Conservation (phyloP, 2,113 vertebrate genomes). For the Oncorhynchus clarkii region DNA sequence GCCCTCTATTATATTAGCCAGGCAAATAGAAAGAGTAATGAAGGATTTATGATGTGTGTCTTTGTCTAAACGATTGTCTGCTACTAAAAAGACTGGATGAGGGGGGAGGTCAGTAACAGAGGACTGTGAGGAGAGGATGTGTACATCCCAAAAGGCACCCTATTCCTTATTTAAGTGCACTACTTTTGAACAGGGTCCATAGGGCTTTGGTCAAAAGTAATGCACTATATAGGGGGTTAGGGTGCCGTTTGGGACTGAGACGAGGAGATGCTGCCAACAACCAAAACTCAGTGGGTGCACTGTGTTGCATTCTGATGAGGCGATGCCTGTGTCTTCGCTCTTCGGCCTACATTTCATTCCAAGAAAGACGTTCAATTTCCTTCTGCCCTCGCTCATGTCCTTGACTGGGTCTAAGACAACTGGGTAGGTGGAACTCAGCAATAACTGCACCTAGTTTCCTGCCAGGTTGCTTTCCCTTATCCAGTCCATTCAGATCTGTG, state of each 20-base stretch:
- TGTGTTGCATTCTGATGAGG: conserved; percentile 55
- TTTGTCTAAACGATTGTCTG: conserved; percentile 35
- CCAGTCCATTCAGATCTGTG: too few species aligned
- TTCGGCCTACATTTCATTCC: not conserved
- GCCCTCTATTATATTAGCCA: conserved; percentile 49
- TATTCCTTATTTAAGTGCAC: too few species aligned
- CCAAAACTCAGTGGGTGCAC: conserved; percentile 38
- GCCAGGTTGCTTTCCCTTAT: too few species aligned
- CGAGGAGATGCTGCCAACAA: conserved; percentile 38
- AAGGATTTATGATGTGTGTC: conserved; percentile 49
- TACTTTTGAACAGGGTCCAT: too few species aligned
- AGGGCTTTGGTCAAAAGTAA: too few species aligned
- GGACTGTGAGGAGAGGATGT: not conserved
- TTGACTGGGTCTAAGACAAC: too few species aligned
- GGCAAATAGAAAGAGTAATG: conserved; percentile 52
- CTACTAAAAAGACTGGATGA: conserved; percentile 25
- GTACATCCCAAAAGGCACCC: too few species aligned
- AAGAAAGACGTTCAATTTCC: not conserved
- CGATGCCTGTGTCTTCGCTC: conserved; percentile 6
- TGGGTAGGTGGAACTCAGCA: not conserved
- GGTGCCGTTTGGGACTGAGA: too few species aligned
- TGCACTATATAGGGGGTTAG: too few species aligned
- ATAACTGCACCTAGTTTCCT: not conserved
- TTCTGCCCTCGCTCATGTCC: too few species aligned
- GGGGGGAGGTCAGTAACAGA: conserved; percentile 25